A percentile compares a stretch with the other conserved stretches of the same genome.
Conservation (phyloP, 2,113 vertebrate species). For the Orycteropus afer region DNA sequence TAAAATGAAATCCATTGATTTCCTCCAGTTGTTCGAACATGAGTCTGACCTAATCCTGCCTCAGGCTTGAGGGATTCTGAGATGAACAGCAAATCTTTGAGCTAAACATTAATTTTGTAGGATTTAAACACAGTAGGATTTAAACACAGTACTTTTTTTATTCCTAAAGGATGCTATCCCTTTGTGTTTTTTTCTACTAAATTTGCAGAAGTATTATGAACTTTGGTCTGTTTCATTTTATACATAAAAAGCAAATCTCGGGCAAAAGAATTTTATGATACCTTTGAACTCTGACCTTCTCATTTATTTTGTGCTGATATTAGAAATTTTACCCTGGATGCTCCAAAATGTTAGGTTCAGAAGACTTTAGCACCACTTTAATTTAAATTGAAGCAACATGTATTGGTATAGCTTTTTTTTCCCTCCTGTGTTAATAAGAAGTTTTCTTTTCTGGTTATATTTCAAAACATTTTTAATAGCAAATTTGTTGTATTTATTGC, state of each 20-base stretch:
- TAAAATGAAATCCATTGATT: constrained; percentile 92
- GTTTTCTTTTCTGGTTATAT: constrained; percentile 48
- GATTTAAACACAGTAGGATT: constrained; percentile 86
- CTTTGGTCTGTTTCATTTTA: constrained; percentile 58
- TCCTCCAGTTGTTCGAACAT: constrained; percentile 90
- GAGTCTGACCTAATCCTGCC: constrained; percentile 89
- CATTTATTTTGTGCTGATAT: constrained; percentile 51
- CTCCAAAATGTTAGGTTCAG: not conserved
- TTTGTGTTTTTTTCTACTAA: constrained; percentile 71
- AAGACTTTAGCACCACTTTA: not conserved
- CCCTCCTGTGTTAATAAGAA: not conserved
- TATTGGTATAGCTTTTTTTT: not conserved
- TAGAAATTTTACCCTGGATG: not conserved
- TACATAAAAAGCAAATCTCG: constrained; percentile 64
- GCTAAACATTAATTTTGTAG: constrained; percentile 90
- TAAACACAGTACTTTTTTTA: constrained; percentile 75
- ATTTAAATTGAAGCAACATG: not conserved
- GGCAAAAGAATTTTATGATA: constrained; percentile 61
- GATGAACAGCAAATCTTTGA: constrained; percentile 89
- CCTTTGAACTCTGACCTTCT: constrained; percentile 51
- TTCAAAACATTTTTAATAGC: constrained; percentile 58
- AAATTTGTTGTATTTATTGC: constrained; percentile 68
- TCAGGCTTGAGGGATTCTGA: constrained; percentile 83
- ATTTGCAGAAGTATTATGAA: constrained; percentile 79
- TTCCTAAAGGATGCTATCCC: constrained; percentile 77